Evolutionary conservation across 2,888 invertebrate genomes (phyloP).

Genomic region (Nemurella pictetii): DNA sequence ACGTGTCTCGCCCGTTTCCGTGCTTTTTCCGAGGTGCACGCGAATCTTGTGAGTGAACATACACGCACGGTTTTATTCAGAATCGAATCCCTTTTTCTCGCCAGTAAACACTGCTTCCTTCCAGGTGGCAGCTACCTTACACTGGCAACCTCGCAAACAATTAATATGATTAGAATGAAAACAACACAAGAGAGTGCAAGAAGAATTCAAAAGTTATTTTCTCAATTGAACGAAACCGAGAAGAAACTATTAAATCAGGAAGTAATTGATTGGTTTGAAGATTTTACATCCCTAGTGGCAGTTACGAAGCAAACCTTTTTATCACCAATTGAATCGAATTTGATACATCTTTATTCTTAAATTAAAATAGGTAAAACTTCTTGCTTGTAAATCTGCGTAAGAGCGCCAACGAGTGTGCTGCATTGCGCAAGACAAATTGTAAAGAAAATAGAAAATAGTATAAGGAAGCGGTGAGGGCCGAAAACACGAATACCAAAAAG

Average conservation of each 20-base stretch:
- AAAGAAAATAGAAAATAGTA: neutral
- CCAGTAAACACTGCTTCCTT: neutral
- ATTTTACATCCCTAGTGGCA: no score
- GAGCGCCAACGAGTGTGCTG: neutral
- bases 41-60: neutral
- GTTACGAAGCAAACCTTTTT: no score
- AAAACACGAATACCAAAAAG: neutral
- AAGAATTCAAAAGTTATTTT: neutral
- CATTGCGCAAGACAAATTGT: neutral
- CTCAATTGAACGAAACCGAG: no score
- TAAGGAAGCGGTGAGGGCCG: neutral
- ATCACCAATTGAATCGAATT: no score
- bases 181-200: neutral
- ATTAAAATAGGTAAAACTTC: no score
- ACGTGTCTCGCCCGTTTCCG: neutral
- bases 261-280: no score
- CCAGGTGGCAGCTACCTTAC: no score
- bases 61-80: neutral
- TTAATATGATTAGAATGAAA: neutral
- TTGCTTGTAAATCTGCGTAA: no score
- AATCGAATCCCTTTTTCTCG: neutral
- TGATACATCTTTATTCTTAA: no score
- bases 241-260: no score
- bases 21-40: neutral
- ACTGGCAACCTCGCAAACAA: neutral